Evolutionary conservation across 2,888 invertebrate species (phyloP).

Genomic region (Mesochorus sp.): DNA sequence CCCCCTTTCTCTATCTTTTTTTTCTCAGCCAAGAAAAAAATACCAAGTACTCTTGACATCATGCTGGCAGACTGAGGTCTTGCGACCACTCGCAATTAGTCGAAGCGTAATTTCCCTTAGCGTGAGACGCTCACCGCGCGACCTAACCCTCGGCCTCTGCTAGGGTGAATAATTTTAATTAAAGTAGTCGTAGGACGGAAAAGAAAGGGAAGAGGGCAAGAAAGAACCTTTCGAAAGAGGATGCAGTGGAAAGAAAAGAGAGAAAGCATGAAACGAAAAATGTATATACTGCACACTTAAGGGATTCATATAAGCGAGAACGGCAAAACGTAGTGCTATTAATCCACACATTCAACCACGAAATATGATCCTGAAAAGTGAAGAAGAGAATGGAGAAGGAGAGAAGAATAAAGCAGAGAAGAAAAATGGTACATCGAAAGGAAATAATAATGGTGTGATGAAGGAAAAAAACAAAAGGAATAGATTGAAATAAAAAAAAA

Average conservation of each 20-base stretch:
- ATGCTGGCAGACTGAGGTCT: slow-evolving; percentile 36
- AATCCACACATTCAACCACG: slow-evolving; percentile 55
- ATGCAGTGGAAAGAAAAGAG: slow-evolving; percentile 9
- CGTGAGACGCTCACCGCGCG: slow-evolving; percentile 13
- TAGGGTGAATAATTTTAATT: slow-evolving; percentile 61
- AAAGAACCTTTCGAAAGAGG: slow-evolving; percentile 11
- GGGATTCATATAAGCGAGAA: slow-evolving; percentile 18
- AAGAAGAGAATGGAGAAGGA: slow-evolving; percentile 7
- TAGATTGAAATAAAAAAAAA: neutral
- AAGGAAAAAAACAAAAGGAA: neutral
- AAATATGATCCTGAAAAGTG: slow-evolving; percentile 28
- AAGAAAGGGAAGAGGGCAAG: neutral
- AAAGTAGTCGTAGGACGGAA: slow-evolving; percentile 53
- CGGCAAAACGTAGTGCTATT: slow-evolving; percentile 52
- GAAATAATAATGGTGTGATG: neutral
- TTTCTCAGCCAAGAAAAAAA: slow-evolving; percentile 27
- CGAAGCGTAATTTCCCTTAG: slow-evolving; percentile 60
- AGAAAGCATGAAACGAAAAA: neutral
- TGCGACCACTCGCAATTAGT: slow-evolving; percentile 58
- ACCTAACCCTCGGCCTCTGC: slow-evolving; percentile 47
- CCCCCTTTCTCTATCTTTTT: neutral
- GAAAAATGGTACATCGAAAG: too few species aligned
- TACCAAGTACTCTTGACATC: slow-evolving; percentile 50
- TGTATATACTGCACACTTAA: slow-evolving; percentile 3
- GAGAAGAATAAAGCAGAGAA: neutral